Evolutionary conservation across 2,888 invertebrate genomes (phyloP), one percentile per base, ranked within the genome.

Genomic region (Antheraea yamamai): DNA sequence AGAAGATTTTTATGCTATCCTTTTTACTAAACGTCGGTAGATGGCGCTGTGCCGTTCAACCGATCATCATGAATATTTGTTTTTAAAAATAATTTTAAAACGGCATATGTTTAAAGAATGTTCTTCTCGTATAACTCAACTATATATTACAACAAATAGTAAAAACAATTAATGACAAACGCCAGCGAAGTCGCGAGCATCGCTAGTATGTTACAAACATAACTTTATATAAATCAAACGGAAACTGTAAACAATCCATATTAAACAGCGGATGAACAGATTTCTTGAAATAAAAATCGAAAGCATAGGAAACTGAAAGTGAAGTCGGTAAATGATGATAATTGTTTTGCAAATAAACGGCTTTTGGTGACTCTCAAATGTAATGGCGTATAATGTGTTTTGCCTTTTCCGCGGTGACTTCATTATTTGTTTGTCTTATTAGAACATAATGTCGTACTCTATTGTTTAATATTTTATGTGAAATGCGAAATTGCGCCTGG

Each of bases 291-390:
- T 81, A 78, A 82, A 84, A 84, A 85, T 82, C 82, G 82, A 84
- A 84, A 85, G 83, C 83, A 83, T 79, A 80, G 76, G 81, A 86
- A 87, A 89, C 87, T 83, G 89, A 91, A 92, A 92, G 91, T 89
- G 83, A 84, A 83, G 79, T 85, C 84, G 81, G 83, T 85, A 86
- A 88, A 88, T 87, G 82, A 83, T 81, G 88, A 86, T 89, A 91
- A 92, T 87, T 86, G 84, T 82, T 82, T 81, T 77, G 88, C 85
- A 86, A 90, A 91, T 87, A 86, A 30, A 82, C 81, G 81, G 79
- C 82, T 90, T 47, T 90, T 89, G 84, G 82, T 84, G 81, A 86
- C 89, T 91, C 91, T 91, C 86, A 79, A 87, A 86, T 83, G 82
- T 85, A 83, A 83, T 82, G 82, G 80, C 77, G 72, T 77, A 76